phyloP scores from a whole-genome alignment of 2,888 invertebrate species.

The Nysson spinosus region DNA sequence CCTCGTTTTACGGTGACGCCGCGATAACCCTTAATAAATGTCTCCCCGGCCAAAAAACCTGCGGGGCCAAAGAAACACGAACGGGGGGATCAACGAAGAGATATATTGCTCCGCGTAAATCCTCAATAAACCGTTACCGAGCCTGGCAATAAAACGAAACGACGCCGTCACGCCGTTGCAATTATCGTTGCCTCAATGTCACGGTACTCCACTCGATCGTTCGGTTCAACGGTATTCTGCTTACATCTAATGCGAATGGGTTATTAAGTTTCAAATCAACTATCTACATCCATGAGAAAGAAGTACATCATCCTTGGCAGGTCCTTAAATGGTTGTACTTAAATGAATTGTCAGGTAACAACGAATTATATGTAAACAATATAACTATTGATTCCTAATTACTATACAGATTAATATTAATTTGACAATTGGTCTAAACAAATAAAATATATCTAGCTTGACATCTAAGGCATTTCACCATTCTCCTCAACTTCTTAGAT shows the following conservation, averaged over 20 bases:
- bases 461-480: too few species aligned
- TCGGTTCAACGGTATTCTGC: conserved; percentile 36
- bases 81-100: conserved; percentile 60
- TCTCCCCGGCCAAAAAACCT: conserved; percentile 61
- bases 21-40: conserved; percentile 68
- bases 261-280: conserved; percentile 40
- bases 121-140: conserved; percentile 64
- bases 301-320: too few species aligned
- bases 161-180: conserved; percentile 61
- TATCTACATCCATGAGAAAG: conserved; percentile 29
- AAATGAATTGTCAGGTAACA: conserved; percentile 31
- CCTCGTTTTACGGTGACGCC: conserved; percentile 61
- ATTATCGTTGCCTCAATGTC: conserved; percentile 61
- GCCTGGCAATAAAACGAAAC: conserved; percentile 63
- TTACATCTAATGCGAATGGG: conserved; percentile 36
- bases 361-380: too few species aligned
- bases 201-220: conserved; percentile 44
- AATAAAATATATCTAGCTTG: too few species aligned
- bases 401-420: too few species aligned
- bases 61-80: conserved; percentile 60
- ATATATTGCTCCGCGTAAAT: conserved; percentile 63
- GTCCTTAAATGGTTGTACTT: conserved; percentile 27
- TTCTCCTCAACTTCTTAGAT: too few species aligned
- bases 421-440: too few species aligned
- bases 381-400: conserved; percentile 21